These are phyloP conservation scores for Brachymystax lenok DNA, from an alignment of 2,797 vertebrate species.

Conservation along the genomic window DNA sequence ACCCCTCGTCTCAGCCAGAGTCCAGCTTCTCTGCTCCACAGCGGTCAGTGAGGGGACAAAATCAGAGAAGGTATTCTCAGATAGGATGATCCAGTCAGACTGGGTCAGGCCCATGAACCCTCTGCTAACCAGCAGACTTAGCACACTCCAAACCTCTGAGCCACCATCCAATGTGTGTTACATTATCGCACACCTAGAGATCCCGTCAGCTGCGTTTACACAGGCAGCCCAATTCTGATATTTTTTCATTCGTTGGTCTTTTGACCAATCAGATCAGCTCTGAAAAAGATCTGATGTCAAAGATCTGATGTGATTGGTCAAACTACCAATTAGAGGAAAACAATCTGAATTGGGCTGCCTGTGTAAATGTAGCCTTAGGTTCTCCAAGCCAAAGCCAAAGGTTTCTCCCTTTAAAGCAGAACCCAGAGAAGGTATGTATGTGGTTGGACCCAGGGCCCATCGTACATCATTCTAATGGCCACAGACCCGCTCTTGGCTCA, in stretches of 20 bases:
- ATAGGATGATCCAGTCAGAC: constrained; percentile 16
- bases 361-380: not conserved
- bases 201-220: not conserved
- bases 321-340: too few relatives aligned
- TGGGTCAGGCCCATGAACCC: not conserved
- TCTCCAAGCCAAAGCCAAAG: constrained; percentile 1
- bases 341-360: too few relatives aligned
- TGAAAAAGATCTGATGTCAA: too few relatives aligned
- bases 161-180: constrained; percentile 8
- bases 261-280: too few relatives aligned
- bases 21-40: not conserved
- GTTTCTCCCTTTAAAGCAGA: not conserved
- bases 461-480: not conserved
- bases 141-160: not conserved
- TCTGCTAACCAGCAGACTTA: constrained; percentile 16
- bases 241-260: too few relatives aligned
- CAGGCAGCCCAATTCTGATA: too few relatives aligned
- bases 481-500: not conserved
- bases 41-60: not conserved
- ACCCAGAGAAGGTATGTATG: not conserved
- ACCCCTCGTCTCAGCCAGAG: not conserved
- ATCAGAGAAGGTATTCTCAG: constrained; percentile 16
- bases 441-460: not conserved
- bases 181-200: constrained; percentile 19
- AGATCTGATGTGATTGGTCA: too few relatives aligned